Base-by-base conservation (phyloP, 1,140 invertebrate genomes). In the Theocolax elegans region DNA sequence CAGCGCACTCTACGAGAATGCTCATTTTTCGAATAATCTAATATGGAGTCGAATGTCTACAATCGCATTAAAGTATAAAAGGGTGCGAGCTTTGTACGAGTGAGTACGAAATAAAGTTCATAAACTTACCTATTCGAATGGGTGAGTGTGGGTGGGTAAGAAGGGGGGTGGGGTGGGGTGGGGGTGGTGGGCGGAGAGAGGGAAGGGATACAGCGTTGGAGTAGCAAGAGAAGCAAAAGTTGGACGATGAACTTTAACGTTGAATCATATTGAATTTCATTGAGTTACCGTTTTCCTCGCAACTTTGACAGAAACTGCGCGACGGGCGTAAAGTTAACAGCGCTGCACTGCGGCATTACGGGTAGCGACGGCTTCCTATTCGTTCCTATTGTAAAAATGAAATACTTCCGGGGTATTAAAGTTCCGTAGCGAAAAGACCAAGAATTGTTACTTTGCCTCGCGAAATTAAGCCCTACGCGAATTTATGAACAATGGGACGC, bases 251-350 rank as follows among this genome's bases (percentile, higher is more conserved):
- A 72, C 59, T 72, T 68, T 63, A 12, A 21, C 64, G 31, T 19
- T 64, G 51, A 64, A 64, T 64, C 49, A 31, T 62, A 67, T 72
- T 67, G 65, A 64, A 63, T 67, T 72, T 72, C 60, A 68, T 72
- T 63, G 71, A 64, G 60, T 72, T 72, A 58, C 40, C 56, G 46
- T 29, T 56, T 56, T 54, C 51, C 19, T 35, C 10, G 4, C n/a
- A n/a, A n/a, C n/a, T n/a, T n/a, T n/a, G 44, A 56, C 51, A 44
- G 42, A 59, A 67, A 49, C 17, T 58, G 27, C 53, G 35, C 35
- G 44, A 3, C 48, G 35, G 15, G 48, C 2, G 53, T 44, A 51
- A 40, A 53, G 48, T 66, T 66, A 54, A 66, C 38, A 27, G 62
- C 13, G 23, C 46, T 38, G 7, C 19, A n/a, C 0, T 3, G 7